phyloP scores from a whole-genome alignment of 2,113 vertebrate species.

The Varanus komodoensis region DNA sequence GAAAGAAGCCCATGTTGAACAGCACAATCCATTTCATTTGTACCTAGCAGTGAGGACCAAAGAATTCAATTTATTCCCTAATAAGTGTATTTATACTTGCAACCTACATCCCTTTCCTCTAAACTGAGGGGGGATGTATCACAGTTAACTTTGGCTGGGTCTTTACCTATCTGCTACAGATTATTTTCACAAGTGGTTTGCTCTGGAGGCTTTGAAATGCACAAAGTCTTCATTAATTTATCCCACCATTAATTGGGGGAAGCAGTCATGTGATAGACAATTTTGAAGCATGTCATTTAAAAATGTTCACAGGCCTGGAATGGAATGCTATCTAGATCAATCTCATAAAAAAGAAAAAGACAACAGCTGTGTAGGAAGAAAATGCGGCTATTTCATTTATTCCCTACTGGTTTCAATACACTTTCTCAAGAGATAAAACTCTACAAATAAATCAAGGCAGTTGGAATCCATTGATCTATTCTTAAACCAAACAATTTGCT shows the following conservation, averaged over 20 bases:
- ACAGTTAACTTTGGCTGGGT: neutral
- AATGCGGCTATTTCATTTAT: neutral
- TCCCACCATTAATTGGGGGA: neutral
- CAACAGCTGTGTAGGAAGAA: neutral
- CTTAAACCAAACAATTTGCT: neutral
- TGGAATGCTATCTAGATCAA: neutral
- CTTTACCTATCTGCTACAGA: neutral
- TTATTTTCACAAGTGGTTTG: constrained; percentile 26
- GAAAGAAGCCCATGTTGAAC: too few species aligned
- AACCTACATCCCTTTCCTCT: neutral
- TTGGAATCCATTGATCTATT: constrained; percentile 1
- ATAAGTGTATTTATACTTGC: neutral
- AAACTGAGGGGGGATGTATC: neutral
- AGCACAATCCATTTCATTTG: neutral
- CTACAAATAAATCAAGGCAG: constrained; percentile 22
- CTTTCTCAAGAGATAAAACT: constrained; percentile 4
- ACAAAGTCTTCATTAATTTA: constrained; percentile 36
- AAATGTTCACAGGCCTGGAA: neutral
- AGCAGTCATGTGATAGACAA: neutral
- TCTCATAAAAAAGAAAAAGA: neutral
- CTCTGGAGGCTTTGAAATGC: constrained; percentile 37
- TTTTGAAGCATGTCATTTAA: constrained; percentile 4
- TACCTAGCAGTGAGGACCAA: neutral
- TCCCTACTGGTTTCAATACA: neutral
- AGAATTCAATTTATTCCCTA: neutral